phyloP scores from a whole-genome alignment of 2,888 invertebrate genomes.

The Erpobdella octoculata region DNA sequence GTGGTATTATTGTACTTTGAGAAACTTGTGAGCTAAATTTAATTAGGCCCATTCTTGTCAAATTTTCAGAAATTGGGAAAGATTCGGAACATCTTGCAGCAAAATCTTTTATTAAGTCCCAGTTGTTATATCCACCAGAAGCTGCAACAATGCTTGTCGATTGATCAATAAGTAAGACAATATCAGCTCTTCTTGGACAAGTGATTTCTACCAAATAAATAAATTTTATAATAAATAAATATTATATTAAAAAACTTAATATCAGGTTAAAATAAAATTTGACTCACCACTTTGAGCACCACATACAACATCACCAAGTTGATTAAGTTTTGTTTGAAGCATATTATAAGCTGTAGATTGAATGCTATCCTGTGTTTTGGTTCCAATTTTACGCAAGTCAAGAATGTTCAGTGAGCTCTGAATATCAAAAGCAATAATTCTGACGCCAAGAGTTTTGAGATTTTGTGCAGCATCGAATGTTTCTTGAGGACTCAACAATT shows the following conservation, averaged over 20 bases:
- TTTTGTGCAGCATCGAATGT: not conserved
- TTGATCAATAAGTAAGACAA: constrained; percentile 26
- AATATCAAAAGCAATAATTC: constrained; percentile 24
- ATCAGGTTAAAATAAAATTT: constrained; percentile 21
- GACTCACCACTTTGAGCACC: constrained; percentile 25
- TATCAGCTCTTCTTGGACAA: constrained; percentile 30
- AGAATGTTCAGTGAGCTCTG: not conserved
- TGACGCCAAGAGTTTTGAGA: not conserved
- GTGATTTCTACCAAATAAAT: constrained; percentile 19
- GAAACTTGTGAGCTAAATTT: constrained; percentile 25
- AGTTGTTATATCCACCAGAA: constrained; percentile 23
- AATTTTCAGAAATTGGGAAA: constrained; percentile 25
- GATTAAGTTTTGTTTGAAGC: constrained; percentile 19
- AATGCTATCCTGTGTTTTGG: constrained; percentile 11
- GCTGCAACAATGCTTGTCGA: constrained; percentile 29
- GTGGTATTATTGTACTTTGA: not conserved
- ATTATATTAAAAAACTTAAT: constrained; percentile 27
- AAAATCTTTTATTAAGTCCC: constrained; percentile 29
- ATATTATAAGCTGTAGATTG: constrained; percentile 6
- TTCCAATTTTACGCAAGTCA: constrained; percentile 12
- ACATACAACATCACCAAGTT: constrained; percentile 15
- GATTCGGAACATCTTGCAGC: constrained; percentile 13
- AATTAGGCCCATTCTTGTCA: constrained; percentile 22
- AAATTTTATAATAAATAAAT: not conserved
- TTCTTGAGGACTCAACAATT: not conserved